Base-by-base conservation (phyloP, 2,888 invertebrate species). In the Drosophila neutralis region DNA sequence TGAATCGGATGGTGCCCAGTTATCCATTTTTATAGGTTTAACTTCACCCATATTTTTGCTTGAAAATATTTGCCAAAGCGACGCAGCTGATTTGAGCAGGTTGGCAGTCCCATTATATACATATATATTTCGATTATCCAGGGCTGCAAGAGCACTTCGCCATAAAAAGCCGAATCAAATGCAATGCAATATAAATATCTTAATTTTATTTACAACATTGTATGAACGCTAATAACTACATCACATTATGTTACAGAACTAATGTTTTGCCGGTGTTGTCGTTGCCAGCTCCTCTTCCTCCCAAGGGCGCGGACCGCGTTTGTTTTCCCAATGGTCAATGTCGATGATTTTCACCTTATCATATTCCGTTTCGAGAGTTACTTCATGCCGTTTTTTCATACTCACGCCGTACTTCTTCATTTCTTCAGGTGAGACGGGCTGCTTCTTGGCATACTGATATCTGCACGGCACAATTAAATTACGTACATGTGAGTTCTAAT, bases 231-330 rank as follows among this genome's bases (percentile, higher is more conserved):
- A 54, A 49, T 10, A 36, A 31, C 59, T 65, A 67, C 27, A 54
- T 59, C 64, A 71, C 51, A 67, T 29, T 38, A 29, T 21, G 40
- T 40, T 48, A 15, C 18, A 42, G 6, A 51, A 10, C 59, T 78
- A 84, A 33, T 76, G 71, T 33, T 73, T 86, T 15, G 76, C 63
- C 2, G 24, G 18, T 18, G 69, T 7, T 7, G 45, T 1, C 6
- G 58, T 7, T 7, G 66, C 0, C 31, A 54, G 27, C 0, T 52
- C 76, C 31, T 76, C 75, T 76, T 95, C 94, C 90, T 98, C 98
- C 97, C 97, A 98, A 0, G 98, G 97, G 62, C 98, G 94, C 7
- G 97, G 96, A 0, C 97, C 97, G 83, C 98, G 94, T 78, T 95
- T 95, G 90, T 98, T 97, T 90, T 97, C 95, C 98, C 98, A 98